Base-by-base conservation (phyloP, 2,888 invertebrate species). In the Drosophila macrospina region DNA sequence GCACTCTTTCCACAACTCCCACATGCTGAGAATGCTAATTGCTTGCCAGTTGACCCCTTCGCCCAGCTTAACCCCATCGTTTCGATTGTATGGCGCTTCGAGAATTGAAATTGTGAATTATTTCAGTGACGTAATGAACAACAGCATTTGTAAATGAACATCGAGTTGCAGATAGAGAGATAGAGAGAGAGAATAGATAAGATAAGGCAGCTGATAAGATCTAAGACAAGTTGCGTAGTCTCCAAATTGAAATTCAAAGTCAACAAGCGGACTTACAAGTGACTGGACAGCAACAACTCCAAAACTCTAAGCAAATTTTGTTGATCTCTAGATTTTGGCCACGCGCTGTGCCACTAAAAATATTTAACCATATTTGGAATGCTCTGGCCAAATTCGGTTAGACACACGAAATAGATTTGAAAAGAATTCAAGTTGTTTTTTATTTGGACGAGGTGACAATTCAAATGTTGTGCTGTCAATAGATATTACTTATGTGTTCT, bases 401-500 rank as follows among this genome's bases (percentile, higher is more conserved):
- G 63, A 30, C 56, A 45, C 72, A 62, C 67, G 67, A 86, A 83
- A 71, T 69, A 52, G 41, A 74, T 68, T 56, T 37, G 16, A 47
- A 65, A 70, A 71, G 74, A 69, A 72, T 80, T 84, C 62, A 55
- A 80, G 74, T 66, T 68, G n/a, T 32, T 26, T 42, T 45, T 20
- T 59, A 59, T 55, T 65, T 69, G 45, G 56, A 20, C 32, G 34
- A 81, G 81, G 87, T 72, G 87, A 86, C 76, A 84, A 75, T 62
- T 69, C 28, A 78, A 73, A 78, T 84, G 82, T 81, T 69, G 39
- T 24, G 13, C 87, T 86, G 87, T 83, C 82, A 84, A 61, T 76
- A 36, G 50, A 65, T 61, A 84, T 86, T 78, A 69, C 50, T 74
- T 50, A 11, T 7, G 0, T 45, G 54, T 34, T 52, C 61, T 67